Evolutionary conservation across 2,113 vertebrate genomes (phyloP).

Genomic region (Cyprinus carpio): DNA sequence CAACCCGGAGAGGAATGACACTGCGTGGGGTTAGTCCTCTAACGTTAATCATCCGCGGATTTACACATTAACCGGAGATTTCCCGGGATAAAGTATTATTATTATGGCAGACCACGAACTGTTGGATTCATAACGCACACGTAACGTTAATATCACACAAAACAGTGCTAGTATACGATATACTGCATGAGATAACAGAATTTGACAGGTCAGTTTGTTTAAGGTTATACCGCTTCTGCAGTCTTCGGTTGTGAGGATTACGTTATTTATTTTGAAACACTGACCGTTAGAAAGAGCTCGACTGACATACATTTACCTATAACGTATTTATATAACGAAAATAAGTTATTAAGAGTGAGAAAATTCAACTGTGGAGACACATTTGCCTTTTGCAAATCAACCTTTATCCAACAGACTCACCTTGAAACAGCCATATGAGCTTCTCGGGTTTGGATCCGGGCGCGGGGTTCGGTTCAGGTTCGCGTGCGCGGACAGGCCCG

Average conservation of each 20-base stretch:
- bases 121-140: neutral
- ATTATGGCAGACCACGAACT: neutral
- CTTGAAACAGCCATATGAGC: constrained; percentile 37
- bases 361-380: neutral
- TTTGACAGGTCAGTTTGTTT: neutral
- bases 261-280: neutral
- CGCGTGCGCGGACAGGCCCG: constrained; percentile 32
- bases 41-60: constrained; percentile 25
- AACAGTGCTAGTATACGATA: neutral
- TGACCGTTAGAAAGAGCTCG: neutral
- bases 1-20: constrained; percentile 22
- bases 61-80: constrained; percentile 25
- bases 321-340: neutral
- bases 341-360: neutral
- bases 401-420: neutral
- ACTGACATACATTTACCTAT: neutral
- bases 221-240: neutral
- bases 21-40: constrained; percentile 27
- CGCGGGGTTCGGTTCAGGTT: neutral
- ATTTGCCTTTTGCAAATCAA: neutral
- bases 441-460: neutral
- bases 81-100: neutral
- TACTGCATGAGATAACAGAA: neutral
- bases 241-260: neutral
- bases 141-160: no score